Base-by-base conservation (phyloP, 2,797 vertebrate species). In the Gadopsis marmoratus region DNA sequence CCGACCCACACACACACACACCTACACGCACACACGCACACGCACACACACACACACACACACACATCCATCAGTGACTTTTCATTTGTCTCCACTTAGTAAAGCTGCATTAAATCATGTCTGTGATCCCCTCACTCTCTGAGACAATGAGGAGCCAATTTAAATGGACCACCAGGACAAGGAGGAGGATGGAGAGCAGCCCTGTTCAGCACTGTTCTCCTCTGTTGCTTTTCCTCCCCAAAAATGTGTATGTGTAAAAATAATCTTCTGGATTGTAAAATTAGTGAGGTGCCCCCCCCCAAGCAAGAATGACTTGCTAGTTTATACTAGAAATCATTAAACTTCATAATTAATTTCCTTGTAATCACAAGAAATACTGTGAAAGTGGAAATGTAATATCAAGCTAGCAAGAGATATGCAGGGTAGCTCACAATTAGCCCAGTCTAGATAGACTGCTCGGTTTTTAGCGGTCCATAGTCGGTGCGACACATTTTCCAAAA, bases 21-120 rank as follows among this genome's bases (percentile, higher is more conserved):
- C 37, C 8, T 9, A 37, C 37, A 37, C 7, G 45, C 78, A 61
- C 79, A 70, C 78, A 72, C 75, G 65, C 71, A 66, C 54, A 55
- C 73, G 66, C 75, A 65, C 77, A 78, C 81, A 71, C 71, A 82
- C 64, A 73, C 83, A 84, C 83, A 74, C 74, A 62, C 79, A 84
- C 84, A 90, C 67, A 82, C 26, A 91, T 94, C 94, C 89, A 82
- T 94, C 92, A 94, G 73, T 95, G 93, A 84, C 88, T 93, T 94
- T 93, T 94, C 91, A 95, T 94, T 93, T 93, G 87, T 90, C 79
- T 90, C 89, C 82, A 83, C 74, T 77, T 86, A 90, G 87, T 86
- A 91, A 93, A 92, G 92, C 92, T 87, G 90, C 90, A 91, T 91
- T 91, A 92, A 93, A 90, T 92, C 81, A 86, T 87, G 85, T 89